Evolutionary conservation across 2,113 vertebrate genomes (phyloP).

Genomic region (Dromaius novaehollandiae): DNA sequence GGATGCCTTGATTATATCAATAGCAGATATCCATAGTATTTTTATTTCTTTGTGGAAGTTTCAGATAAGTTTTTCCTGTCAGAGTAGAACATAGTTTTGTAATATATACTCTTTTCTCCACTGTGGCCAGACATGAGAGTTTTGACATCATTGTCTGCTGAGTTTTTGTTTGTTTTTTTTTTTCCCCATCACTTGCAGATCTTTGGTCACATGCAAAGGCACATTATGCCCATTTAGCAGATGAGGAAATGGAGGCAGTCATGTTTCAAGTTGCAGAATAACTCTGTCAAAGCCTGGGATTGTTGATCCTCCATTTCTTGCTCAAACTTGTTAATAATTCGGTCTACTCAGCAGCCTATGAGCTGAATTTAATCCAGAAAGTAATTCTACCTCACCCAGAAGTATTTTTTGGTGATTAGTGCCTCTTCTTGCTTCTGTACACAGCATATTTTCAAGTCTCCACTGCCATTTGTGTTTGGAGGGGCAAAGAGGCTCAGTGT

Average conservation of each 20-base stretch:
- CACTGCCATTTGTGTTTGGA: not conserved
- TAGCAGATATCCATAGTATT: not conserved
- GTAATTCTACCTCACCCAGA: not conserved
- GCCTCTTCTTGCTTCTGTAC: not conserved
- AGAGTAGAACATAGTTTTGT: not conserved
- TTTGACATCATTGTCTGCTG: not conserved
- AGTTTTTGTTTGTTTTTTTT: not conserved
- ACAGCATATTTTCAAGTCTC: not conserved
- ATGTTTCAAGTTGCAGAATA: not conserved
- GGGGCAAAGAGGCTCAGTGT: not conserved
- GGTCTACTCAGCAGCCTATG: not conserved
- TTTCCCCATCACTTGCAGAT: not conserved
- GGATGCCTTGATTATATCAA: not conserved
- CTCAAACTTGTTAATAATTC: not conserved
- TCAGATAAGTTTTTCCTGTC: not conserved
- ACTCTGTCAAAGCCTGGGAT: not conserved
- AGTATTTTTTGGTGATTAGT: not conserved
- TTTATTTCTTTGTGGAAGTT: not conserved
- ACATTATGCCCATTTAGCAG: not conserved
- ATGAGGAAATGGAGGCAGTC: not conserved
- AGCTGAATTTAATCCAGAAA: not conserved
- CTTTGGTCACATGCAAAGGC: not conserved
- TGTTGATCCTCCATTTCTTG: not conserved
- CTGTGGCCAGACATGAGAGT: not conserved
- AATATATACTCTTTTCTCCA: not conserved